Evolutionary conservation across 2,797 vertebrate genomes (phyloP).

Genomic region (Channallabes apus): DNA sequence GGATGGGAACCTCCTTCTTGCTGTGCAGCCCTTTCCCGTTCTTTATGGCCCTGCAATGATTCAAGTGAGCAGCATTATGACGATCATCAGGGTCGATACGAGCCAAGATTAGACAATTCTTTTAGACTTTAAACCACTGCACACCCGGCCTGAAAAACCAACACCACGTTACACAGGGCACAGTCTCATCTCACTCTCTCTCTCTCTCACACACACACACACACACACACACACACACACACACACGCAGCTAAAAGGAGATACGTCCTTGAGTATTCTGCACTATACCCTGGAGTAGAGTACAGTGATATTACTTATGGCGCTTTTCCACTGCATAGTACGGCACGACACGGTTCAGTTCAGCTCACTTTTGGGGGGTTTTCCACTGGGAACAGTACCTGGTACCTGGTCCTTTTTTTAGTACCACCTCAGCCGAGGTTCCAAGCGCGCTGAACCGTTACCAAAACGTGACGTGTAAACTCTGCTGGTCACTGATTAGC

Average conservation of each 20-base stretch:
- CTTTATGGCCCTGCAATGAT: slow-evolving; percentile 86
- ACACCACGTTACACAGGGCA: not conserved
- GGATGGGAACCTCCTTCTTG: slow-evolving; percentile 98
- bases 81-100: not conserved
- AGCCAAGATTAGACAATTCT: not conserved
- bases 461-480: too few relatives aligned
- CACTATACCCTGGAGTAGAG: not conserved
- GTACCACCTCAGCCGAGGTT: too few relatives aligned
- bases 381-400: too few relatives aligned
- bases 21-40: slow-evolving; percentile 96
- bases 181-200: not conserved
- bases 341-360: too few relatives aligned
- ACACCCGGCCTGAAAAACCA: slow-evolving; percentile 21
- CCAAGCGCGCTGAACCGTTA: too few relatives aligned
- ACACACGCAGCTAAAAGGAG: slow-evolving; percentile 4
- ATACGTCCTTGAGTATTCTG: slow-evolving; percentile 3
- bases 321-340: too few relatives aligned
- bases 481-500: too few relatives aligned
- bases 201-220: not conserved
- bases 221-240: too few relatives aligned
- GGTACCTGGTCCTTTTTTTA: too few relatives aligned
- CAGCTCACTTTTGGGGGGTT: too few relatives aligned
- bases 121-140: not conserved
- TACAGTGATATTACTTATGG: not conserved
- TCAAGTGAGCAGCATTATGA: slow-evolving; percentile 51